Conservation (phyloP, 2,888 invertebrate species). For the Lissocephala sabroskyi region DNA sequence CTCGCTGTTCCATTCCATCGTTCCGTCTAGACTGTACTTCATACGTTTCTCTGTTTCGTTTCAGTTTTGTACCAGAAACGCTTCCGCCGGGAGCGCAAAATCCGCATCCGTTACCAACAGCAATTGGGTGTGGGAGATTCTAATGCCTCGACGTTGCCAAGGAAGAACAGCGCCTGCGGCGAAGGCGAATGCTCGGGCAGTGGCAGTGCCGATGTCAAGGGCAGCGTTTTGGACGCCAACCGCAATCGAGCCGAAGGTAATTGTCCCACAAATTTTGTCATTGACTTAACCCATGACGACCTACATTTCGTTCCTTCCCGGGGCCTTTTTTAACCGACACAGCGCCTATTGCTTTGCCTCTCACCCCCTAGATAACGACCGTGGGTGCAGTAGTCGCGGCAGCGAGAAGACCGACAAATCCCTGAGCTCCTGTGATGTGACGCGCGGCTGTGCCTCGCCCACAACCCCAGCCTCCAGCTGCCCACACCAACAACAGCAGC, state of each 20-base stretch:
- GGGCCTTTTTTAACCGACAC: slow-evolving; percentile 60
- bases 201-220: slow-evolving; percentile 26
- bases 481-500: slow-evolving; percentile 24
- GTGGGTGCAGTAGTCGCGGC: slow-evolving; percentile 67
- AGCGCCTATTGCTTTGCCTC: slow-evolving; percentile 61
- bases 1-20: too few species aligned
- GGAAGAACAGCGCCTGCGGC: slow-evolving; percentile 31
- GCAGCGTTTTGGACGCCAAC: slow-evolving; percentile 19
- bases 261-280: too few species aligned
- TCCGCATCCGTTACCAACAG: slow-evolving; percentile 87
- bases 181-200: slow-evolving; percentile 33
- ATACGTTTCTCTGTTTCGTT: slow-evolving; percentile 40
- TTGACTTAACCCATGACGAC: slow-evolving; percentile 43
- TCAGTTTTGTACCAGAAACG: slow-evolving; percentile 92
- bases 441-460: slow-evolving; percentile 25
- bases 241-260: too few species aligned
- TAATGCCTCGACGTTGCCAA: not conserved
- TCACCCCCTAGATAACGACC: slow-evolving; percentile 65
- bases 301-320: slow-evolving; percentile 16
- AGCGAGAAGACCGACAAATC: slow-evolving; percentile 71
- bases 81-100: slow-evolving; percentile 89
- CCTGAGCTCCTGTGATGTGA: slow-evolving; percentile 58
- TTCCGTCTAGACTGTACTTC: slow-evolving; percentile 8
- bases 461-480: slow-evolving; percentile 19
- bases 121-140: slow-evolving; percentile 83